Percentiles rank a stretch among this genome's conserved stretches.
Evolutionary conservation across 2,888 invertebrate species (phyloP).

Genomic region (Lycocerus yunnanus): DNA sequence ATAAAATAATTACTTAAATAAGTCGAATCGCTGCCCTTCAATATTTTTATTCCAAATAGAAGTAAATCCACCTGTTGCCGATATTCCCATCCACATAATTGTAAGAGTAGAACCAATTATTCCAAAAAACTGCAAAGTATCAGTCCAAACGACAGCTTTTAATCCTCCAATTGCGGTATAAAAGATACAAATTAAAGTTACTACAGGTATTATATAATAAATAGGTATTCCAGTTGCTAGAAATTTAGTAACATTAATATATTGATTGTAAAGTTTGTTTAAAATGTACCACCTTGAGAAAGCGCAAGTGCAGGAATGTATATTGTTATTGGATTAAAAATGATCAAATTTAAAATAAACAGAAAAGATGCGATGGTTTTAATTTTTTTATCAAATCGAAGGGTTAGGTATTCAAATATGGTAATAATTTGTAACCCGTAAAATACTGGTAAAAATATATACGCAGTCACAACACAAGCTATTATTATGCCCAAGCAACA

Average conservation of each 20-base stretch:
- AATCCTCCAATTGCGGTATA: constrained; percentile 74
- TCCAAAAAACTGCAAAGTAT: constrained; percentile 63
- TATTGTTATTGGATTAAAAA: constrained; percentile 68
- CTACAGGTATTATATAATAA: not conserved
- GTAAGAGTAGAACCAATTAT: constrained; percentile 59
- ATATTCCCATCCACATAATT: constrained; percentile 63
- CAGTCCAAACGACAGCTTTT: constrained; percentile 68
- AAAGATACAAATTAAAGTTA: constrained; percentile 72
- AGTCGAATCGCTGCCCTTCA: constrained; percentile 61
- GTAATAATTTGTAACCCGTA: constrained; percentile 72
- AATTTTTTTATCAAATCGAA: constrained; percentile 65
- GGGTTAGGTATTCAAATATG: constrained; percentile 70
- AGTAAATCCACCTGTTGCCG: constrained; percentile 60
- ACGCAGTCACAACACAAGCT: constrained; percentile 45
- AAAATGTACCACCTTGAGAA: constrained; percentile 64
- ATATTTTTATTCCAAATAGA: constrained; percentile 62
- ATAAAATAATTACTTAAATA: constrained; percentile 60
- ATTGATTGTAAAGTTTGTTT: not conserved
- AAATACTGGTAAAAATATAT: constrained; percentile 67
- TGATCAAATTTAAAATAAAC: constrained; percentile 63
- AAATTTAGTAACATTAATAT: constrained; percentile 38
- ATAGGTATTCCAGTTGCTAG: constrained; percentile 64
- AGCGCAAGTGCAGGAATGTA: constrained; percentile 74
- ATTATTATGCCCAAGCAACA: constrained; percentile 54
- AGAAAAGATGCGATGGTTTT: constrained; percentile 65